Percentiles rank a stretch among this genome's conserved stretches.
These are phyloP conservation scores for Polymixis flavicincta DNA, from an alignment of 2,888 invertebrate species.

Conservation along the genomic window DNA sequence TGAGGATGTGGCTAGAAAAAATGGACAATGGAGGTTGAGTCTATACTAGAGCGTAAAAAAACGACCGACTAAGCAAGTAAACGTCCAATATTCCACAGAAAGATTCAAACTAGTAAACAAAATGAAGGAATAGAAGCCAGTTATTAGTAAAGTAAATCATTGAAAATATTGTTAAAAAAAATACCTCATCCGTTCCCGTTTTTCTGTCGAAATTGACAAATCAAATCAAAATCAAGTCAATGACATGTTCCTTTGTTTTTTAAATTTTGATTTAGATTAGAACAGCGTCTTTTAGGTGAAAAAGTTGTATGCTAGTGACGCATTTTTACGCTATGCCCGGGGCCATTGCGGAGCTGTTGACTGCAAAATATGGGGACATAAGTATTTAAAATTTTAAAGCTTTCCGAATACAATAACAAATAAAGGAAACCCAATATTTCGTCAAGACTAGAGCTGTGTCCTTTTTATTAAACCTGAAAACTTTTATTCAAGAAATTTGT, in stretches of 20 bases:
- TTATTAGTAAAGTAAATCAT: constrained; percentile 12
- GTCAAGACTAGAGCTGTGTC: too few relatives aligned
- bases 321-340: too few relatives aligned
- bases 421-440: too few relatives aligned
- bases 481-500: too few relatives aligned
- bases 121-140: neutral
- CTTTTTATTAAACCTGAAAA: too few relatives aligned
- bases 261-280: neutral
- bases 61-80: constrained; percentile 11
- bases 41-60: constrained; percentile 36
- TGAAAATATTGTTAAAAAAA: constrained; percentile 7
- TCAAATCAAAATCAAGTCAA: constrained; percentile 30
- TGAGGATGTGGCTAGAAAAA: constrained; percentile 90
- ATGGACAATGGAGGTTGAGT: constrained; percentile 83
- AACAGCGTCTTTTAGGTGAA: constrained; percentile 40
- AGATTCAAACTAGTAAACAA: neutral
- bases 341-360: too few relatives aligned
- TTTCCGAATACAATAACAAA: too few relatives aligned
- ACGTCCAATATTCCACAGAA: constrained; percentile 18
- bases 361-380: too few relatives aligned
- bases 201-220: constrained; percentile 66
- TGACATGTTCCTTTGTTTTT: constrained; percentile 33
- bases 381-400: too few relatives aligned
- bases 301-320: too few relatives aligned
- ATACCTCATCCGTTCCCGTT: constrained; percentile 67